A percentile compares a stretch with the other conserved stretches of the same genome.
Conservation (phyloP, 2,113 vertebrate species). For the Nipponia nippon region DNA sequence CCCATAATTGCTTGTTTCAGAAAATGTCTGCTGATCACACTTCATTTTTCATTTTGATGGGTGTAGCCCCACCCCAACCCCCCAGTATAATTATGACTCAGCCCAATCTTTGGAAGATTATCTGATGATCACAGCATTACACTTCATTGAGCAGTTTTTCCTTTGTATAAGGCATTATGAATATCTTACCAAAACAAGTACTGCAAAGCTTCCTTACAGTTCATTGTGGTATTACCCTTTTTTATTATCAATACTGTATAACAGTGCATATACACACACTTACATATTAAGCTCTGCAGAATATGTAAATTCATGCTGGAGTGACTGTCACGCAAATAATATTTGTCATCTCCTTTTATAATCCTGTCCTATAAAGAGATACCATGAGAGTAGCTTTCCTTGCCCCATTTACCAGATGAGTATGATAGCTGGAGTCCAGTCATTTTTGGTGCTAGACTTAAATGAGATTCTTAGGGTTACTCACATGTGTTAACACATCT, state of each 20-base stretch:
- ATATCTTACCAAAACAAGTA: background rate
- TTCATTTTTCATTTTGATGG: background rate
- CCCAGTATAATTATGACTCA: background rate
- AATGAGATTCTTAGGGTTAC: background rate
- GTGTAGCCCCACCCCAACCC: accelerated
- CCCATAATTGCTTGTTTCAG: background rate
- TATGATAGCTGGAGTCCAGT: background rate
- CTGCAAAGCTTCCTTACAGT: background rate
- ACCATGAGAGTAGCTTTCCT: background rate
- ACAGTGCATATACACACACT: background rate
- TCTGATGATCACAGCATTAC: background rate
- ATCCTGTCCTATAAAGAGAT: background rate
- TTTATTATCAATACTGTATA: background rate
- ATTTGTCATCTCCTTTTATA: background rate
- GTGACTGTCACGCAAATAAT: background rate
- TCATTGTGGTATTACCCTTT: background rate
- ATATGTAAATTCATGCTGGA: background rate
- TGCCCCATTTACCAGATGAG: constrained; percentile 15
- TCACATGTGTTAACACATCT: background rate
- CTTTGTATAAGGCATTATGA: background rate
- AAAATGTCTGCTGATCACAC: background rate
- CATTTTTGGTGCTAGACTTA: background rate
- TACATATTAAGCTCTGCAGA: background rate
- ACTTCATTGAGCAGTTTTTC: background rate
- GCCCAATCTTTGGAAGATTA: background rate